Evolutionary conservation across 1,140 invertebrate genomes (phyloP), one percentile per base, ranked within the genome.

Genomic region (Drepana arcuata): DNA sequence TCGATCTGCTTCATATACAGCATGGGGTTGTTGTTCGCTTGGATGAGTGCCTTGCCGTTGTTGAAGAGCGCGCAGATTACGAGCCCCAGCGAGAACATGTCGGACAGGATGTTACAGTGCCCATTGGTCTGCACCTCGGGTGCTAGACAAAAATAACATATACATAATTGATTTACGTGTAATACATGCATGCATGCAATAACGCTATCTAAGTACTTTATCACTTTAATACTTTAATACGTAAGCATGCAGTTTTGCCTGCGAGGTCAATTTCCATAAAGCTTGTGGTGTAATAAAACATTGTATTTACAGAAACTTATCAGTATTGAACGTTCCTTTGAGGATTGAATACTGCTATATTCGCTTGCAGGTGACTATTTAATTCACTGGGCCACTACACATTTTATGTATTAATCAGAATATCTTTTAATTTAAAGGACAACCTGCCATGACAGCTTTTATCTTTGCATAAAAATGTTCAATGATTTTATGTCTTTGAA

Each of bases 41-140:
- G 92, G 28, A 99, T 92, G 1, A 98, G 83, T 0, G 94, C 89
- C 41, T 89, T 88, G 9, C 96, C 96, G 32, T 90, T 85, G 82
- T 97, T 98, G 85, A 95, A 98, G 41, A 98, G 89, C 5, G 95
- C 87, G 72, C 93, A 95, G 58, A 98, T 92, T 2, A 96, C 90
- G 88, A 98, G 91, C 10, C 97, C 97, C 37, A 98, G 77, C 0
- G 95, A 96, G 81, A 94, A 98, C 94, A 98, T 97, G 74, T 99
- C 97, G 52, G 94, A 95, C 7, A 92, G 85, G 16, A 93, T 91
- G 58, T 90, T 94, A 73, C 92, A 95, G 11, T 88, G 86, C 32
- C 93, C 94, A 34, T 88, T 89, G 7, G 89, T 88, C 77, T 98
- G 96, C 24, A 95, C 89, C 87, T 97, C 95, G 0, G 95, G 95